Base-by-base conservation (phyloP, 1,140 invertebrate genomes). In the Monochamus saltuarius region DNA sequence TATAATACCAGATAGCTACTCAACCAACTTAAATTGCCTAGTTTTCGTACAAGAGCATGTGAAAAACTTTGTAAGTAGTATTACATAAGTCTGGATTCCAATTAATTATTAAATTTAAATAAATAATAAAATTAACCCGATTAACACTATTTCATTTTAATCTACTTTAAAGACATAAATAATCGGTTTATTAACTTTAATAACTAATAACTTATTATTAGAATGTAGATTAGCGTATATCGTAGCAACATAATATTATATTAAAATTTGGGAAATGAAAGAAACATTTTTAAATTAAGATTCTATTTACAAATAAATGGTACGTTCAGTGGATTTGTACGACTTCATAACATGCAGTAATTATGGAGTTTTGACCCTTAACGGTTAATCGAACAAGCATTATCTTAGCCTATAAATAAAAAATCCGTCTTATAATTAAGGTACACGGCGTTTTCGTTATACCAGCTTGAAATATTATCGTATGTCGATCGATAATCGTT, bases 401-500 rank as follows among this genome's bases (percentile, higher is more conserved):
- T 42, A 42, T 42, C 39, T 2, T 42, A 11, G n/a, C 39, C n/a
- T 8, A 13, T 13, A 42, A 13, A 42, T 42, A 6, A 42, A 42
- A 42, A 42, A 42, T 13, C n/a, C n/a, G n/a, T 13, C 16, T 42
- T 42, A 42, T 42, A 42, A 42, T 42, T 42, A 42, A 42, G 16
- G 16, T 42, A 16, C 16, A 13, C 16, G 39, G 16, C 16, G 39
- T 42, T 16, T 42, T 42, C 39, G 39, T 42, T 16, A 42, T 42
- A 7, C 39, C 39, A 42, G n/a, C n/a, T 16, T 42, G 39, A 42
- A 16, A 42, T 42, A 42, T 42, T 42, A 42, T 42, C 39, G 16
- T 42, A 42, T 13, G 39, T 42, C 39, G 39, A 42, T 42, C 39
- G 39, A 42, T 42, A 42, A 42, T 13, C 39, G 16, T 42, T 42